Conservation (phyloP, 2,113 vertebrate genomes). For the Telmatochromis sp. region DNA sequence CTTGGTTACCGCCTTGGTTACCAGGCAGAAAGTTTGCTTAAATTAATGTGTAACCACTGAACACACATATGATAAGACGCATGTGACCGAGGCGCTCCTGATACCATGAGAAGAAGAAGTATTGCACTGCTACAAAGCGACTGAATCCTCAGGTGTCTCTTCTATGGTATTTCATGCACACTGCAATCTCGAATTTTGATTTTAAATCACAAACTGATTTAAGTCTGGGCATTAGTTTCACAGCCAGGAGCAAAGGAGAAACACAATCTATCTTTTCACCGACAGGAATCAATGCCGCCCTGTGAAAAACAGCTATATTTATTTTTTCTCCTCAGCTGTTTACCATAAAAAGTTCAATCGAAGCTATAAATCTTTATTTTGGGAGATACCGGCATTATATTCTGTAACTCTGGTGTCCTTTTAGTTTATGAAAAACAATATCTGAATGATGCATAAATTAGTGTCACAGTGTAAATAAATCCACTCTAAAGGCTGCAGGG, state of each 20-base stretch:
- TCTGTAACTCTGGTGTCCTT: background rate
- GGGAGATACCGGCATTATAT: background rate
- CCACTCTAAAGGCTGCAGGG: background rate
- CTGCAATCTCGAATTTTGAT: background rate
- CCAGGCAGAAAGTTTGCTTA: background rate
- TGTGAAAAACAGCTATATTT: constrained; percentile 2
- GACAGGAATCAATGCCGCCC: background rate
- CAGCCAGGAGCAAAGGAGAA: background rate
- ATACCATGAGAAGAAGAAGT: background rate
- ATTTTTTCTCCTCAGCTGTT: background rate
- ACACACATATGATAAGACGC: background rate
- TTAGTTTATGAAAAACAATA: background rate
- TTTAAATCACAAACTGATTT: background rate
- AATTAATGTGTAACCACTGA: constrained; percentile 7
- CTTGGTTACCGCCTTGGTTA: background rate
- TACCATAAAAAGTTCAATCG: background rate
- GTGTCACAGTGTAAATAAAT: background rate
- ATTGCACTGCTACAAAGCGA: background rate
- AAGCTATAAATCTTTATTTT: background rate
- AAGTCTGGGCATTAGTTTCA: background rate
- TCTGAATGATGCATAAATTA: background rate
- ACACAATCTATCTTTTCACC: background rate
- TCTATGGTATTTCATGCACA: background rate
- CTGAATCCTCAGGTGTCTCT: constrained; percentile 10
- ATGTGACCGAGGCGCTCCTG: background rate